These are phyloP conservation scores for Cephus runcator DNA, from an alignment of 2,888 invertebrate genomes.

Conservation along the genomic window DNA sequence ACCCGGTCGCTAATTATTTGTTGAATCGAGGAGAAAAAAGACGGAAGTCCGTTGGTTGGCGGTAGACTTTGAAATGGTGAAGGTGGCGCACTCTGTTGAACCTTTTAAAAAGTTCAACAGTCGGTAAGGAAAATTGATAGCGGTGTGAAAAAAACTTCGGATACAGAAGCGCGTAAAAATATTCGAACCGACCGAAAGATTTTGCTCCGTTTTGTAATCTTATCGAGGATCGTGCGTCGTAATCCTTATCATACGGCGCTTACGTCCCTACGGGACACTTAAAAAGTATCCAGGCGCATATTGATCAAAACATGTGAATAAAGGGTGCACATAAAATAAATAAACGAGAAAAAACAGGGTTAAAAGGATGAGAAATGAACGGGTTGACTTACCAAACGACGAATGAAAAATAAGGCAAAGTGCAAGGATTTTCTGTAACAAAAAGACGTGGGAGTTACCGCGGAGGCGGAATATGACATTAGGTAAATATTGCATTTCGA, in stretches of 20 bases:
- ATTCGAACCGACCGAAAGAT: background rate
- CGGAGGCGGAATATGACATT: background rate
- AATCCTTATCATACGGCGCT: background rate
- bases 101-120: background rate
- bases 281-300: background rate
- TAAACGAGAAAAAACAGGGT: conserved; percentile 15
- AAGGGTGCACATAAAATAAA: conserved; percentile 17
- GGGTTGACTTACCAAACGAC: conserved; percentile 2
- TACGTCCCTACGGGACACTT: background rate
- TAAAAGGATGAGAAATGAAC: conserved; percentile 7
- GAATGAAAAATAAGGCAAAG: conserved; percentile 7
- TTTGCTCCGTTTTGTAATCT: background rate
- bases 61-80: background rate
- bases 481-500: background rate
- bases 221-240: background rate
- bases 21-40: background rate
- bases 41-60: background rate
- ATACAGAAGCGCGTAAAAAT: background rate
- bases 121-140: background rate
- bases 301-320: conserved; percentile 18
- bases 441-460: conserved; percentile 1
- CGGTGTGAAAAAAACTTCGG: background rate
- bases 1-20: background rate
- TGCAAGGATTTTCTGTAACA: conserved; percentile 4
- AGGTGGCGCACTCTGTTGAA: background rate